These are phyloP conservation scores for Ceratina australensis DNA, from an alignment of 1,140 invertebrate species.

Conservation along the genomic window DNA sequence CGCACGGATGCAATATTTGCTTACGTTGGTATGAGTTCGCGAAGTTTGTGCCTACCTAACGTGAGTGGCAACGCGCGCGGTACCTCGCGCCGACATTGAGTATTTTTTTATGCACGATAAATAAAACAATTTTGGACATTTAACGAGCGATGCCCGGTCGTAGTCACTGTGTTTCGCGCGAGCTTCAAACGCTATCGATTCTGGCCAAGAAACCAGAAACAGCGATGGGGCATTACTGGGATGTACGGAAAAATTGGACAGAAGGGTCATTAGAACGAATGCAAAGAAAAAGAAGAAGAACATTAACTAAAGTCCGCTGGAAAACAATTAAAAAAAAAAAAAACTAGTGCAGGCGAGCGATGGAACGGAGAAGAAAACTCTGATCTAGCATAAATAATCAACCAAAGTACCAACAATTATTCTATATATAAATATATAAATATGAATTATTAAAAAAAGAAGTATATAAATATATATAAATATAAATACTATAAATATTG, in stretches of 20 bases:
- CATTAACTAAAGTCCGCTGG: slow-evolving; percentile 47
- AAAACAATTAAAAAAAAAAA: slow-evolving; percentile 14
- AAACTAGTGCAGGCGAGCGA: slow-evolving; percentile 62
- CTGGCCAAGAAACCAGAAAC: slow-evolving; percentile 8
- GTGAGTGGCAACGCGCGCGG: neutral
- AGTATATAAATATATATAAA: slow-evolving; percentile 63
- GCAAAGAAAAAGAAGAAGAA: slow-evolving; percentile 4
- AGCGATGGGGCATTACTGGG: neutral
- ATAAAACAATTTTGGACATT: slow-evolving; percentile 58
- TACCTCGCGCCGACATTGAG: neutral
- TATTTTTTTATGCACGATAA: slow-evolving; percentile 41
- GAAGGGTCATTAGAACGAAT: slow-evolving; percentile 21
- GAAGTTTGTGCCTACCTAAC: slow-evolving; percentile 6
- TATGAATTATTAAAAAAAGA: slow-evolving; percentile 64
- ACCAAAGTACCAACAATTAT: slow-evolving; percentile 74
- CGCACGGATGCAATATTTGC: neutral
- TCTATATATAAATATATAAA: slow-evolving; percentile 58
- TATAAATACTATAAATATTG: slow-evolving; percentile 62
- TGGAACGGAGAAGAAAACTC: slow-evolving; percentile 70
- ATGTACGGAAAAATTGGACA: neutral
- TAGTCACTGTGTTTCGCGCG: slow-evolving; percentile 28
- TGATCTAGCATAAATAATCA: slow-evolving; percentile 72
- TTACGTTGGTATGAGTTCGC: neutral
- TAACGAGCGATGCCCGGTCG: slow-evolving; percentile 63
- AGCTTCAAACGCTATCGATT: slow-evolving; percentile 34